Base-by-base conservation (phyloP, 2,888 invertebrate genomes). In the Caradrina kadenii region DNA sequence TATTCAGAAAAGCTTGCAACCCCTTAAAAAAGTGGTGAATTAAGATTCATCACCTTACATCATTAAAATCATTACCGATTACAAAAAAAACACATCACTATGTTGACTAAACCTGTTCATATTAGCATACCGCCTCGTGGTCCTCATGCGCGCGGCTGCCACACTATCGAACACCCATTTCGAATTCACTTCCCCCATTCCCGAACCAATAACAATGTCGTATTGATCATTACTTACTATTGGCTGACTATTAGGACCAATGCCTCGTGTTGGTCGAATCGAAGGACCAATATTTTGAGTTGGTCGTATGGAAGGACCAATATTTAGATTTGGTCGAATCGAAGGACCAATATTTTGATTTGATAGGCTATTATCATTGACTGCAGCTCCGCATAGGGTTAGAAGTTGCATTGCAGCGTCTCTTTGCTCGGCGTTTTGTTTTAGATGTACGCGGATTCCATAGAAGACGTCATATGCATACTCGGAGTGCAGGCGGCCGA, bases 101-200 rank as follows among this genome's bases (percentile, higher is more conserved):
- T 52, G 49, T 1, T 79, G 59, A 50, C 26, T 67, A 8, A 69
- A 69, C 65, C 60, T 72, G 8, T 73, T 78, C 63, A 72, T 81
- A 69, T 89, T 88, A 0, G 91, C 21, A 79, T 94, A 94, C 22
- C 91, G 80, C 49, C 93, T 83, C 0, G 90, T 89, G 0, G 90
- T 93, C 17, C 93, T 87, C 90, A 93, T 91, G 1, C 94, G 86
- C 0, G 88, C 91, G 0, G 91, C 88, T 0, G 92, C 92, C 0
- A 94, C 91, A 61, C 95, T 94, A 54, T 95, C 95, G 67, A 94
- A 95, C 39, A 95, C 93, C 95, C 95, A 95, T 53, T 92, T 93
- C 0, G 93, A 92, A 48, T 82, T 82, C 2, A 94, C 87, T 73
- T 93, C 87, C 0, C 91, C 92, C 0, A 76, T 81, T 0, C 68